Evolutionary conservation across 2,113 vertebrate species (phyloP), one percentile per base, ranked within the genome.

Genomic region (Percina caprodes): DNA sequence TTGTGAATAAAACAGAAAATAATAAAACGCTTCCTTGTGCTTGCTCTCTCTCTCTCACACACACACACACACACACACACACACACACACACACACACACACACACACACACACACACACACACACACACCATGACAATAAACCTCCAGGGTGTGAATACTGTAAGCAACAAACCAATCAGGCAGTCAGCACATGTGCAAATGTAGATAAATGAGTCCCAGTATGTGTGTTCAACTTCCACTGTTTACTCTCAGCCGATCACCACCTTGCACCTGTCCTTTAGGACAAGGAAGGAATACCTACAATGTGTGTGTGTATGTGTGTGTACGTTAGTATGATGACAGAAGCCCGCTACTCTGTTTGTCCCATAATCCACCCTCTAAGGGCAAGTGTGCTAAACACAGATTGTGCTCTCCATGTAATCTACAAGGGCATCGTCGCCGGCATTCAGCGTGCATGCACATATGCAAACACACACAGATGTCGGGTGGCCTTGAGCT

Each of bases 371-470:
- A 93, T 93, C 93, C 91, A 73, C 79, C 86, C 90, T 94, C 88
- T 83, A 56, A 94, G 90, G 91, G 90, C 19, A 55, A 82, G 90
- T 88, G 90, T 95, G 93, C 81, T 79, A 54, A 91, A 83, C 90
- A 89, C 88, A 93, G 94, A 95, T 95, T 94, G 92, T 55, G 66
- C 91, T 89, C 89, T 81, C 75, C 52, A 67, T 80, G 88, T 90
- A 91, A 93, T 92, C 89, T 91, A 89, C 92, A 94, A 94, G 92
- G 93, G 90, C 94, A 95, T 92, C 91, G 30, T 88, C 63, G 15
- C 77, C 80, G 85, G 73, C 74, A 67, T 80, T n/a, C n/a, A n/a
- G 65, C 21, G 15, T 46, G 63, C 72, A 42, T 54, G 77, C 51
- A 73, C 62, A 56, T 60, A 77, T 69, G 69, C 84, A 82, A 45